phyloP scores from a whole-genome alignment of 1,140 invertebrate species.

The Drosophila varians region DNA sequence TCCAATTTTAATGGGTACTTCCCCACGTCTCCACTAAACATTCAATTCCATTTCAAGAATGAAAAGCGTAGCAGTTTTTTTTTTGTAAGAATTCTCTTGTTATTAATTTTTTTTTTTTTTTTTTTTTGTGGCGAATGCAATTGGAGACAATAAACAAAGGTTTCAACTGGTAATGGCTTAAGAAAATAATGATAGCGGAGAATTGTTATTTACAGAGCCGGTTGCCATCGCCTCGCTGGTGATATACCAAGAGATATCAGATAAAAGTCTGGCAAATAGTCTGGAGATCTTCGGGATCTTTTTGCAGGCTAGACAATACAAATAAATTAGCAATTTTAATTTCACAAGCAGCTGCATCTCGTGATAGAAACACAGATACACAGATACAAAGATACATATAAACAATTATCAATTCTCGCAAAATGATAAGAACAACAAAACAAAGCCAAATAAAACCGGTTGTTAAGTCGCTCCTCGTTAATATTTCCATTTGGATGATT shows the following conservation, averaged over 20 bases:
- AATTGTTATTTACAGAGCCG: constrained; percentile 20
- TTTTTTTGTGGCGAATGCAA: neutral
- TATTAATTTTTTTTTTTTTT: neutral
- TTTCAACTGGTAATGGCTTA: neutral
- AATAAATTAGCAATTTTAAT: constrained; percentile 26
- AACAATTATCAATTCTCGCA: neutral
- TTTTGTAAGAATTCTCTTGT: neutral
- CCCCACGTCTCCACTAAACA: neutral
- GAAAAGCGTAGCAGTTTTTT: constrained; percentile 26
- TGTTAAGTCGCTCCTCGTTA: constrained; percentile 13
- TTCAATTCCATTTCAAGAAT: constrained; percentile 13
- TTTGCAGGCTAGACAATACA: neutral
- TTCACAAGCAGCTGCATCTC: neutral
- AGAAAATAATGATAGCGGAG: neutral
- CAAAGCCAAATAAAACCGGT: constrained; percentile 20
- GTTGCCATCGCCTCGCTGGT: constrained; percentile 12
- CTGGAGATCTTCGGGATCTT: neutral
- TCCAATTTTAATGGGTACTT: constrained; percentile 1
- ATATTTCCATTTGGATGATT: constrained; percentile 26
- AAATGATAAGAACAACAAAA: constrained; percentile 45
- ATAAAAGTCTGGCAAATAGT: neutral
- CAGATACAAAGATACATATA: constrained; percentile 29
- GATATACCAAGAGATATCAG: constrained; percentile 1
- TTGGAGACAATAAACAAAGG: constrained; percentile 1
- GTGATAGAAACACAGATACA: constrained; percentile 10